Percentiles rank a stretch among this genome's conserved stretches.
Conservation (phyloP, 1,140 invertebrate species). For the Drosophila triauraria region DNA sequence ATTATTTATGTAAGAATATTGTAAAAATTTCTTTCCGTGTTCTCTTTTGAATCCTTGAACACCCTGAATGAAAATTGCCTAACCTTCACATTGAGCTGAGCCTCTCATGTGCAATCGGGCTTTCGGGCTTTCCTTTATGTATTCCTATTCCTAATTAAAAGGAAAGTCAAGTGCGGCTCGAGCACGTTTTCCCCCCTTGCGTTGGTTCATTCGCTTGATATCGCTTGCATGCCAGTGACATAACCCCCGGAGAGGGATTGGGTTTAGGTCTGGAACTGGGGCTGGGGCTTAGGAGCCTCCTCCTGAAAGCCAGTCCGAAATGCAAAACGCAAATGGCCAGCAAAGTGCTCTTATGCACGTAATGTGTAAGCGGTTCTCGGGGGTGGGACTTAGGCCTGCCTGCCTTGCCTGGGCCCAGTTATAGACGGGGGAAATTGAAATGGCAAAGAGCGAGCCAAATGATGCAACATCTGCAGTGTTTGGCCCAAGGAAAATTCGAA, state of each 20-base stretch:
- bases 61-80: not conserved
- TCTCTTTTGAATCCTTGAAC: not conserved
- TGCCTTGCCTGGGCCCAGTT: constrained; percentile 17
- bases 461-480: constrained; percentile 46
- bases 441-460: constrained; percentile 47
- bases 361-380: constrained; percentile 48
- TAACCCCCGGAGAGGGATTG: constrained; percentile 26
- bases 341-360: constrained; percentile 70
- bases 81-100: constrained; percentile 39
- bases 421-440: constrained; percentile 41
- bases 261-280: no score
- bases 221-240: constrained; percentile 53
- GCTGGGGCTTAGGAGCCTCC: not conserved
- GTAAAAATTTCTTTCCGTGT: not conserved
- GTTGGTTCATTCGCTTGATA: constrained; percentile 21
- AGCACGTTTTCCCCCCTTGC: constrained; percentile 12
- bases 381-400: constrained; percentile 17
- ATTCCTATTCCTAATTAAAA: constrained; percentile 54
- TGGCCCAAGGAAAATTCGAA: constrained; percentile 20
- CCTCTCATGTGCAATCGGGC: constrained; percentile 12
- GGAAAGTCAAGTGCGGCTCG: constrained; percentile 46
- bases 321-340: constrained; percentile 61
- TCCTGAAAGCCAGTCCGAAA: constrained; percentile 40
- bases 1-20: not conserved
- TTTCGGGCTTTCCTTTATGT: constrained; percentile 17